Percentiles rank a stretch among this genome's conserved stretches.
phyloP scores from a whole-genome alignment of 1,140 invertebrate species.

The Drosophila biarmipes region DNA sequence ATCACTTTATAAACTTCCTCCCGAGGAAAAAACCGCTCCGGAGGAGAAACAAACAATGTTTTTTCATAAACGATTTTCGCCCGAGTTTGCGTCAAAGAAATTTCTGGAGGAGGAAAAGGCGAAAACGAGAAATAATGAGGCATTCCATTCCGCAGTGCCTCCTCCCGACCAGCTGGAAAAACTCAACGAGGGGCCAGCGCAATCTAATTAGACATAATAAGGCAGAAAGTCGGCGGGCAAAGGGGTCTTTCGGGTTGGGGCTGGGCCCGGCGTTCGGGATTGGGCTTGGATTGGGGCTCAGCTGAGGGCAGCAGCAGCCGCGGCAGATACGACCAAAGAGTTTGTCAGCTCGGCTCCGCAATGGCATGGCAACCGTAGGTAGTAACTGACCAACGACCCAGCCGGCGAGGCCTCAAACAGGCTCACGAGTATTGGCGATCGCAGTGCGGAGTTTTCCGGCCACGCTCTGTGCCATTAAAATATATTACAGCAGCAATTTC shows the following conservation, averaged over 20 bases:
- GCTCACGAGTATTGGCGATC: slow-evolving; percentile 41
- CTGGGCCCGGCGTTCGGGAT: no score
- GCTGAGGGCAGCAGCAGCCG: slow-evolving; percentile 26
- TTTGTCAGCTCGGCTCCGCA: slow-evolving; percentile 12
- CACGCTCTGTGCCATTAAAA: slow-evolving; percentile 68
- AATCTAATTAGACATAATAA: slow-evolving; percentile 81
- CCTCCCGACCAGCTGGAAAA: slow-evolving; percentile 18
- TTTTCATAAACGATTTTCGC: slow-evolving; percentile 43
- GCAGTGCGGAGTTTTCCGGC: slow-evolving; percentile 57
- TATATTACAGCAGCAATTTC: slow-evolving; percentile 81
- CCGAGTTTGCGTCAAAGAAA: slow-evolving; percentile 22
- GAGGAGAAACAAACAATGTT: slow-evolving; percentile 23
- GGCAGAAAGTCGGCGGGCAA: slow-evolving; percentile 46
- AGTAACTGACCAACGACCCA: slow-evolving; percentile 50
- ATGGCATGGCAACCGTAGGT: not conserved
- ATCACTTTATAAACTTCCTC: slow-evolving; percentile 46
- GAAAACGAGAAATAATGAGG: slow-evolving; percentile 38
- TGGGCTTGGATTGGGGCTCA: not conserved
- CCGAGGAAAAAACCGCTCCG: slow-evolving; percentile 1
- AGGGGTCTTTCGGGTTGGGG: not conserved
- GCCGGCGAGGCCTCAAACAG: slow-evolving; percentile 30
- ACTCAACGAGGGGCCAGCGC: slow-evolving; percentile 43
- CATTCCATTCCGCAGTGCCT: slow-evolving; percentile 30
- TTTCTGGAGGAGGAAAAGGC: slow-evolving; percentile 7
- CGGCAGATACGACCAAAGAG: slow-evolving; percentile 54